Conservation (phyloP, 1,140 invertebrate species). For the Magallana gigas region DNA sequence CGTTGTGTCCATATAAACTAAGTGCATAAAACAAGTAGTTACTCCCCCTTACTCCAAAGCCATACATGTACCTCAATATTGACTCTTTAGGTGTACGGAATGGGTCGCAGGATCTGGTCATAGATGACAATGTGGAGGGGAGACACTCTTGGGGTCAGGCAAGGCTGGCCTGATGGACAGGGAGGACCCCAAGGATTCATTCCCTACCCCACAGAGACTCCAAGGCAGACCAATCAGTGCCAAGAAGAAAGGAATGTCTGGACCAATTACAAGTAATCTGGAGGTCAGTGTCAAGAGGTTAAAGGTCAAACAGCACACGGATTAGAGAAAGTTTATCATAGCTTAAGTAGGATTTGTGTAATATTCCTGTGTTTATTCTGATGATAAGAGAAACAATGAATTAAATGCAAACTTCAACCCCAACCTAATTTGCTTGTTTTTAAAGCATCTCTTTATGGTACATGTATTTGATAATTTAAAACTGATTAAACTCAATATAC, state of each 20-base stretch:
- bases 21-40: too few relatives aligned
- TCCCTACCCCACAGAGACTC: conserved; percentile 40
- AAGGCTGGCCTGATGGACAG: conserved; percentile 66
- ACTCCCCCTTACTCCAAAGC: too few relatives aligned
- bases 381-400: too few relatives aligned
- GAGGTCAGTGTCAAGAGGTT: conserved; percentile 60
- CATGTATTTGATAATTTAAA: not conserved
- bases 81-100: not conserved
- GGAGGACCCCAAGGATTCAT: conserved; percentile 50
- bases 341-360: too few relatives aligned
- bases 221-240: conserved; percentile 59
- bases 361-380: too few relatives aligned
- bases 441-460: not conserved
- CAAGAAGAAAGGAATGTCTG: conserved; percentile 62
- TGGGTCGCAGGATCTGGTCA: conserved; percentile 64
- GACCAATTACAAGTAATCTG: conserved; percentile 68
- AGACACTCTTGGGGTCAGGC: conserved; percentile 71
- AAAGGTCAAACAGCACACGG: too few relatives aligned
- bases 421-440: too few relatives aligned
- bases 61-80: too few relatives aligned
- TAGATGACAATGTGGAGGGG: conserved; percentile 74
- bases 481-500: not conserved
- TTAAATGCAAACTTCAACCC: too few relatives aligned
- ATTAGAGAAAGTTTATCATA: too few relatives aligned
- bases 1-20: too few relatives aligned